Evolutionary conservation across 2,113 vertebrate genomes (phyloP).

Genomic region (Nerophis lumbriciformis): DNA sequence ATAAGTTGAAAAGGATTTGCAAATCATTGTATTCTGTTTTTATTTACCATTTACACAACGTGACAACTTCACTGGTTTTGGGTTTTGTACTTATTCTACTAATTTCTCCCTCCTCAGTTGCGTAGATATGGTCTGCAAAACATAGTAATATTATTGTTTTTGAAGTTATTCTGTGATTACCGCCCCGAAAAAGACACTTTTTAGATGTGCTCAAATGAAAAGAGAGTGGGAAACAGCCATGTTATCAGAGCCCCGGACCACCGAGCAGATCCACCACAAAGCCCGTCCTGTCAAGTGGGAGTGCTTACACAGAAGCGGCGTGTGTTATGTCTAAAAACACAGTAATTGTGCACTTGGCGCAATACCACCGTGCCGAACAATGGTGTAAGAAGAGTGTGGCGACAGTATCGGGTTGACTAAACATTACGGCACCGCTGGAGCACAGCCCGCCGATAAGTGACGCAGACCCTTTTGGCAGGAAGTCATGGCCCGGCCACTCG

Average conservation of each 20-base stretch:
- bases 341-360: slow-evolving; percentile 32
- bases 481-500: slow-evolving; percentile 25
- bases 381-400: slow-evolving; percentile 48
- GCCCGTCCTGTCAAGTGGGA: slow-evolving; percentile 15
- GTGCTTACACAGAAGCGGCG: slow-evolving; percentile 11
- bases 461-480: slow-evolving; percentile 31
- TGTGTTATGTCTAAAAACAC: slow-evolving; percentile 3
- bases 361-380: slow-evolving; percentile 51
- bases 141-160: too few relatives aligned
- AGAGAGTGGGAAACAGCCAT: slow-evolving; percentile 33
- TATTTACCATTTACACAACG: too few relatives aligned
- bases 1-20: too few relatives aligned
- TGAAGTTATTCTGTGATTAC: too few relatives aligned
- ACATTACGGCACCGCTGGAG: slow-evolving; percentile 49
- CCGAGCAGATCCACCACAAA: slow-evolving; percentile 31
- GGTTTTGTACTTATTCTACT: too few relatives aligned
- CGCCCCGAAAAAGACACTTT: not conserved
- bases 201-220: slow-evolving; percentile 39
- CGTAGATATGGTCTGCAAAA: too few relatives aligned
- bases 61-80: too few relatives aligned
- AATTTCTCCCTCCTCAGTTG: too few relatives aligned
- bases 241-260: slow-evolving; percentile 33
- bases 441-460: slow-evolving; percentile 46
- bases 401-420: slow-evolving; percentile 57
- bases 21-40: too few relatives aligned